A percentile compares a stretch with the other conserved stretches of the same genome.
phyloP scores from a whole-genome alignment of 2,888 invertebrate genomes.

The Ophion obscuratus region DNA sequence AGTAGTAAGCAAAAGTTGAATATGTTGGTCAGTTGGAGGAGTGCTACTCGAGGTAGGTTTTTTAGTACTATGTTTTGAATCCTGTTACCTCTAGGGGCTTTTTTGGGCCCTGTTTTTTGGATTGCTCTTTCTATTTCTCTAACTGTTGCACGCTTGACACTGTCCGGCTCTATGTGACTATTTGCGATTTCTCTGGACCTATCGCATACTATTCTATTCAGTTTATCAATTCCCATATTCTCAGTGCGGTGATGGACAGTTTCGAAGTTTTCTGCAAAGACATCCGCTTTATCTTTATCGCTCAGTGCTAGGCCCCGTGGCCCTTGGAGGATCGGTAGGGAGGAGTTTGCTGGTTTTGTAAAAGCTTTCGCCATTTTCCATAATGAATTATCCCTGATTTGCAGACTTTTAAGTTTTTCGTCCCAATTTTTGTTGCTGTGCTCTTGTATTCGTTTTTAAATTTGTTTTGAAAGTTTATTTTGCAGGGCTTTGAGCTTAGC shows the following conservation, averaged over 20 bases:
- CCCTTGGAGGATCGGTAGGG: slow-evolving; percentile 54
- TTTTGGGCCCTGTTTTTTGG: slow-evolving; percentile 20
- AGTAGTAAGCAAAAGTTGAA: slow-evolving; percentile 6
- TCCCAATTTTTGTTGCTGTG: too few species aligned
- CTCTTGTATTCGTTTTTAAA: slow-evolving; percentile 3
- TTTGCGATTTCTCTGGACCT: background rate
- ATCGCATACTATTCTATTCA: slow-evolving; percentile 1
- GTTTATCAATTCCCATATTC: slow-evolving; percentile 27
- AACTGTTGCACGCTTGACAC: background rate
- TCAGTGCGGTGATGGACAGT: slow-evolving; percentile 60
- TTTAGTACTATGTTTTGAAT: slow-evolving; percentile 58
- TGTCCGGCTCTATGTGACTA: background rate
- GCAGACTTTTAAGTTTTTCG: too few species aligned
- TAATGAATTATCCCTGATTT: slow-evolving; percentile 34
- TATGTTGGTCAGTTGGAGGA: slow-evolving; percentile 21
- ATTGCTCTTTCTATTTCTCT: slow-evolving; percentile 28
- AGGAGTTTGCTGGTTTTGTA: slow-evolving; percentile 33
- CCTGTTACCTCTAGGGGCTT: slow-evolving; percentile 38
- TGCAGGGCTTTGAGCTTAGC: background rate
- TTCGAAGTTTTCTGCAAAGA: slow-evolving; percentile 59
- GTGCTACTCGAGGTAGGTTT: slow-evolving; percentile 7
- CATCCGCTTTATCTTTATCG: slow-evolving; percentile 58
- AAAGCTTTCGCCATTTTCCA: slow-evolving; percentile 58
- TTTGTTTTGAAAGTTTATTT: background rate
- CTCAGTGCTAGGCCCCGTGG: slow-evolving; percentile 7